These are phyloP conservation scores for Cassiopea andromeda DNA, from an alignment of 30 jellyfish, hydroid and myxozoan species.

Conservation along the genomic window DNA sequence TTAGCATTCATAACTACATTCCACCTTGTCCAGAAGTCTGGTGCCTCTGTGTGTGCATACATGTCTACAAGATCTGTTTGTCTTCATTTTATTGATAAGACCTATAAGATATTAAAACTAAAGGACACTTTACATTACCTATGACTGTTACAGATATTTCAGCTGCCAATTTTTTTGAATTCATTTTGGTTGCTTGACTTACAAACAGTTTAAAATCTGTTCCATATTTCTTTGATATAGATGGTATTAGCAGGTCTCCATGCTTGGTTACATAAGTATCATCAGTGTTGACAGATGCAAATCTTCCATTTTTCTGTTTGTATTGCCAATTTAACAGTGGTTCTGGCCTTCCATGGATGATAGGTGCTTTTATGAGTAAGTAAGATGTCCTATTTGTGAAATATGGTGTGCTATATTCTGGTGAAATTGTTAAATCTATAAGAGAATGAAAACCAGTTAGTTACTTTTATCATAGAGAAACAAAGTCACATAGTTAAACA, in stretches of 20 bases:
- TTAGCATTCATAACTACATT: no score
- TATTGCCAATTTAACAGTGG: constrained; percentile 35
- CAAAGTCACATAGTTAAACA: no score
- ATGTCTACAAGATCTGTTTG: not conserved
- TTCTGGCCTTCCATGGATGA: constrained; percentile 45
- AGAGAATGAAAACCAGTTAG: not conserved
- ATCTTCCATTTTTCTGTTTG: constrained; percentile 12
- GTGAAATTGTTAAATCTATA: constrained; percentile 25
- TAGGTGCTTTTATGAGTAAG: constrained; percentile 54
- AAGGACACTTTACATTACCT: constrained; percentile 16
- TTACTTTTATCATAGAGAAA: not conserved
- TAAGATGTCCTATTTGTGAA: constrained; percentile 12
- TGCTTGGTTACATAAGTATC: constrained; percentile 2
- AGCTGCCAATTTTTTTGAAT: not conserved
- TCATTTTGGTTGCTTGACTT: constrained; percentile 1
- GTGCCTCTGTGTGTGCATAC: no score
- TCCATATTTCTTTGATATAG: constrained; percentile 21
- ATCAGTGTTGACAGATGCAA: not conserved
- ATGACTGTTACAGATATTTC: constrained; percentile 18
- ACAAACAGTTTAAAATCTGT: constrained; percentile 25
- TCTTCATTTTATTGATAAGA: no score
- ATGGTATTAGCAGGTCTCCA: constrained; percentile 57
- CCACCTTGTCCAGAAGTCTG: no score
- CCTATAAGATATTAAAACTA: no score
- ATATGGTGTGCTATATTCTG: constrained; percentile 25